Evolutionary conservation across 2,797 vertebrate species (phyloP), one percentile per base, ranked within the genome.

Genomic region (Oreortyx pictus): DNA sequence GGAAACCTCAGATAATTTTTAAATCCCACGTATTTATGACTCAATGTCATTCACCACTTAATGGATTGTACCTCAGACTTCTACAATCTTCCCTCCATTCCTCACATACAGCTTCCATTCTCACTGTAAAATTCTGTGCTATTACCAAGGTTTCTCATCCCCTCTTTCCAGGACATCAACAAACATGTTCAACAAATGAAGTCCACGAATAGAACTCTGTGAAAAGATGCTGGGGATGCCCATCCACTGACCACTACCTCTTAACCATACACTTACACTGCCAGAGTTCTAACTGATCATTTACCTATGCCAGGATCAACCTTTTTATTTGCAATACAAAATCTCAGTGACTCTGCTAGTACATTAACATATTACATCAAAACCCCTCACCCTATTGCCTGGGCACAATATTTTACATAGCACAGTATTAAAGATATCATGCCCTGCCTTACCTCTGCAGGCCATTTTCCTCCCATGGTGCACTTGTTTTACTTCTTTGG

Each of bases 381-480:
- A 57, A 62, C 60, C 18, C 11, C 87, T 70, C 60, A 75, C n/a
- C 6, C 2, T 83, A 56, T 9, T 82, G 52, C 23, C 22, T 19
- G n/a, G 37, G 43, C 52, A 83, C 71, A 33, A 10, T 68, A 87
- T 70, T 77, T 85, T 68, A 4, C 25, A 74, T 1, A 71, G 22
- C n/a, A 75, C 14, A 61, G 60, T 68, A 49, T 14, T 68, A 66
- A 43, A 65, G 29, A 82, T 25, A 89, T 47, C 64, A 89, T 35
- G 68, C 70, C 35, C 47, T 1, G 46, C 35, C 93, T 96, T 98
- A 98, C 98, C 98, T 98, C 77, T 98, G 98, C 23, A 97, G 97
- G 43, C 97, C 96, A 27, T 98, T 98, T 96, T 98, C 98, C 74
- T 98, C 98, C 98, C 98, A 99, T 0, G 98, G 98, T 86, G 96